phyloP scores from a whole-genome alignment of 2,888 invertebrate species.

The Trimorus sp. region DNA sequence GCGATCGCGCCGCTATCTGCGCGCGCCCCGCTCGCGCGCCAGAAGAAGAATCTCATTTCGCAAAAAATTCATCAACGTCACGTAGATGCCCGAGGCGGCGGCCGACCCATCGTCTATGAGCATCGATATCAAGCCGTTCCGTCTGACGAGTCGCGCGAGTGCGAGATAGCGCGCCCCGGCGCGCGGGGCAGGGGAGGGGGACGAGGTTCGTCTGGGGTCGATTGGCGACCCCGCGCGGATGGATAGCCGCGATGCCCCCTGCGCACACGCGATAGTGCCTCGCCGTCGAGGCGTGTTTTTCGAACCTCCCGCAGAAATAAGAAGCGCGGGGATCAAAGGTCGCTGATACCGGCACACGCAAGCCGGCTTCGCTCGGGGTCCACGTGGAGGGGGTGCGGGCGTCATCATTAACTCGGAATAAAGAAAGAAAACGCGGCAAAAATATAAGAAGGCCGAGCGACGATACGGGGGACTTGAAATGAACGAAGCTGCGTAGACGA shows the following conservation, averaged over 20 bases:
- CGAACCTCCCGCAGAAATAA: conserved; percentile 74
- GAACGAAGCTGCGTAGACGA: background rate
- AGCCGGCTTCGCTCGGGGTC: conserved; percentile 72
- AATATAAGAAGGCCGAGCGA: conserved; percentile 41
- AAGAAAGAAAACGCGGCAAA: conserved; percentile 33
- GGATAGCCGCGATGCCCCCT: conserved; percentile 80
- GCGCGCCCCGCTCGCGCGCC: conserved; percentile 29
- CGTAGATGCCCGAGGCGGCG: conserved; percentile 41
- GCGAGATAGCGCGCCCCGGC: background rate
- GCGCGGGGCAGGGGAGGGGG: conserved; percentile 40
- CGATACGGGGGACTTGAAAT: conserved; percentile 6
- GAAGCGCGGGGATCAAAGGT: conserved; percentile 73
- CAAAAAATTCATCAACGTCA: conserved; percentile 62
- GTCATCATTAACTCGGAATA: conserved; percentile 53
- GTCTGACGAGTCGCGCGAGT: conserved; percentile 55
- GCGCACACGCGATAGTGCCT: conserved; percentile 77
- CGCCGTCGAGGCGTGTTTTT: conserved; percentile 75
- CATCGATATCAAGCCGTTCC: conserved; percentile 63
- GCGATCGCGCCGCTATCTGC: conserved; percentile 38
- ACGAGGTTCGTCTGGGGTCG: conserved; percentile 69
- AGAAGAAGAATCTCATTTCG: conserved; percentile 45
- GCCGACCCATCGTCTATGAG: conserved; percentile 59
- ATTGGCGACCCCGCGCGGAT: conserved; percentile 72
- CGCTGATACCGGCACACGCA: conserved; percentile 78
- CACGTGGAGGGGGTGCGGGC: conserved; percentile 5